Conservation (phyloP, 2,888 invertebrate species). For the Pristionchus fissidentatus region DNA sequence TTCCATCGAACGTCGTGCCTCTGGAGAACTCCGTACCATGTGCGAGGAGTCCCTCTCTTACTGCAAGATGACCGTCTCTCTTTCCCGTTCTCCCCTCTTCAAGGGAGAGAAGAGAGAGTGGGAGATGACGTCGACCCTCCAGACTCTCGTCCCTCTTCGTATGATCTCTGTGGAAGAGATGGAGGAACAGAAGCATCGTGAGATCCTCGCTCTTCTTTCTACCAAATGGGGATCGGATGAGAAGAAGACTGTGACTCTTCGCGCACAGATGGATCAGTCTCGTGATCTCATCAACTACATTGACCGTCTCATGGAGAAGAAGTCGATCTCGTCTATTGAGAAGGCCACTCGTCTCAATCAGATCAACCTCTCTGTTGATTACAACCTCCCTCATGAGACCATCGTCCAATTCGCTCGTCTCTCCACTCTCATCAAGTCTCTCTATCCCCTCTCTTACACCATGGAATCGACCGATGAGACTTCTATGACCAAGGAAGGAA, state of each 20-base stretch:
- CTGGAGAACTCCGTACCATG: constrained; percentile 49
- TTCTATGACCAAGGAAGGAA: constrained; percentile 30
- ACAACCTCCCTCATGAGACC: constrained; percentile 59
- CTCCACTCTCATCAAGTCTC: constrained; percentile 64
- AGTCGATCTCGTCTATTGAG: constrained; percentile 20
- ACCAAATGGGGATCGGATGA: constrained; percentile 56
- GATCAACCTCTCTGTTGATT: constrained; percentile 61
- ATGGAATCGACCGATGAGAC: constrained; percentile 43
- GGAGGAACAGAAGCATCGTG: constrained; percentile 59
- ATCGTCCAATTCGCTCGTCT: constrained; percentile 54
- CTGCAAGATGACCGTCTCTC: constrained; percentile 49
- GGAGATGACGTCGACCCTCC: constrained; percentile 42
- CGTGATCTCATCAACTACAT: constrained; percentile 28
- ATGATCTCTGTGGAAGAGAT: constrained; percentile 54
- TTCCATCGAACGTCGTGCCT: constrained; percentile 50
- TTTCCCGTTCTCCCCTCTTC: constrained; percentile 49
- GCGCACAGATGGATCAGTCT: constrained; percentile 55
- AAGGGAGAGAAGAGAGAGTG: constrained; percentile 44
- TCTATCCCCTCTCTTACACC: constrained; percentile 59
- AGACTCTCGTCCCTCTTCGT: constrained; percentile 38
- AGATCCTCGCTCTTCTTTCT: constrained; percentile 44
- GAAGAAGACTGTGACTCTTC: constrained; percentile 55
- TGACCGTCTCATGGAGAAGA: constrained; percentile 7
- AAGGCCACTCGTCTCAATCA: constrained; percentile 51
- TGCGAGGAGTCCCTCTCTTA: constrained; percentile 56